phyloP scores from a whole-genome alignment of 64 coral and sea anemone species.

The Dendronephthya gigantea region DNA sequence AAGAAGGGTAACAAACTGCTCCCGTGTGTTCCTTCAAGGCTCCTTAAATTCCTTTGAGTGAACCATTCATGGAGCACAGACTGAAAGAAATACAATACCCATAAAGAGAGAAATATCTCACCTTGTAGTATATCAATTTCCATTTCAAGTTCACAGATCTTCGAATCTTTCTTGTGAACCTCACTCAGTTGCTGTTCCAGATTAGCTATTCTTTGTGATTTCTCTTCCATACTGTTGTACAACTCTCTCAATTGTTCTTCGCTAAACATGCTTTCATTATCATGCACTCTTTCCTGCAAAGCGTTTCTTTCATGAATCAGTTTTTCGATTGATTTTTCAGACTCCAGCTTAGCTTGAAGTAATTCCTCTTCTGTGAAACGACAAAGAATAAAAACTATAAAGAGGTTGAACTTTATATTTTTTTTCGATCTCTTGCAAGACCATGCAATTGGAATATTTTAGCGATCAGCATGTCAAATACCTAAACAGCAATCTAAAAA shows the following conservation, averaged over 20 bases:
- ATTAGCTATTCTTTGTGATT: background rate
- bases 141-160: background rate
- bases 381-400: background rate
- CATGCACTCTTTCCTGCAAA: background rate
- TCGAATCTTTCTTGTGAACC: background rate
- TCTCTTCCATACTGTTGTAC: background rate
- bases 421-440: no score
- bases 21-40: no score
- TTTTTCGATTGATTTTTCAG: no score
- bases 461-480: no score
- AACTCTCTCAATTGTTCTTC: conserved; percentile 9
- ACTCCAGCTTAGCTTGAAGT: no score
- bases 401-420: background rate
- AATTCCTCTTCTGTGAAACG: background rate
- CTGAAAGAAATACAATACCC: no score
- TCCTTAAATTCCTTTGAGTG: no score
- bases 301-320: background rate
- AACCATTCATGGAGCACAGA: no score
- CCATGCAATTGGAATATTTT: no score
- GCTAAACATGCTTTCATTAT: background rate
- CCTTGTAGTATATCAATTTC: background rate
- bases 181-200: background rate
- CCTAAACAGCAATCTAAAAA: no score
- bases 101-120: background rate
- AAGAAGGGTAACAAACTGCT: no score